Conservation (phyloP, 1,140 invertebrate genomes). For the Drosophila novamexicana region DNA sequence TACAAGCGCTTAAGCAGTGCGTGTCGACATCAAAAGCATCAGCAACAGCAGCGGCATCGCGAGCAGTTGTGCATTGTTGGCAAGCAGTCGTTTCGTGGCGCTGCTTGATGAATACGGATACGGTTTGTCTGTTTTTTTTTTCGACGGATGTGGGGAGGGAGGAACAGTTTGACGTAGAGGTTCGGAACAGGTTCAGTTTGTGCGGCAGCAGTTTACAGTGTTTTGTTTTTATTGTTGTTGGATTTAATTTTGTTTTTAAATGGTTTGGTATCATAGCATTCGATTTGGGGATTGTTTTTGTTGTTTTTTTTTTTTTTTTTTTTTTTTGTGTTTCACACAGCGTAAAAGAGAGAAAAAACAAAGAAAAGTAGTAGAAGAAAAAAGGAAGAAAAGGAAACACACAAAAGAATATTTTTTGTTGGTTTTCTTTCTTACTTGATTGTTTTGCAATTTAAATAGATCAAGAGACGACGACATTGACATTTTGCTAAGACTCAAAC, state of each 20-base stretch:
- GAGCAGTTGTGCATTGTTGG: conserved; percentile 37
- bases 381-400: conserved; percentile 83
- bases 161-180: conserved; percentile 1
- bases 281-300: conserved; percentile 48
- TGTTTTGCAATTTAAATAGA: conserved; percentile 31
- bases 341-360: conserved; percentile 80
- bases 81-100: conserved; percentile 44
- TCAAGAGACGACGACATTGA: conserved; percentile 35
- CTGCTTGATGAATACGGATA: conserved; percentile 54
- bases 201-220: conserved; percentile 15
- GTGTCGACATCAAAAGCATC: conserved; percentile 43
- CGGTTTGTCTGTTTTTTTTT: conserved; percentile 61
- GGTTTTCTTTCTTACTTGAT: conserved; percentile 50
- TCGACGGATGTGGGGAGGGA: conserved; percentile 2
- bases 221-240: conserved; percentile 32
- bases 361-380: conserved; percentile 81
- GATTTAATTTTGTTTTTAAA: conserved; percentile 10
- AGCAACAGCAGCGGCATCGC: conserved; percentile 31
- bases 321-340: conserved; percentile 62
- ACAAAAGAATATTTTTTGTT: conserved; percentile 76
- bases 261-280: conserved; percentile 37
- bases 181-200: conserved; percentile 6
- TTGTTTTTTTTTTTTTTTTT: conserved; percentile 34
- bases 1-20: conserved; percentile 48
- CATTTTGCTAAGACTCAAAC: conserved; percentile 31